Evolutionary conservation across 2,113 vertebrate genomes (phyloP).

Genomic region (Antechinus stuartii): DNA sequence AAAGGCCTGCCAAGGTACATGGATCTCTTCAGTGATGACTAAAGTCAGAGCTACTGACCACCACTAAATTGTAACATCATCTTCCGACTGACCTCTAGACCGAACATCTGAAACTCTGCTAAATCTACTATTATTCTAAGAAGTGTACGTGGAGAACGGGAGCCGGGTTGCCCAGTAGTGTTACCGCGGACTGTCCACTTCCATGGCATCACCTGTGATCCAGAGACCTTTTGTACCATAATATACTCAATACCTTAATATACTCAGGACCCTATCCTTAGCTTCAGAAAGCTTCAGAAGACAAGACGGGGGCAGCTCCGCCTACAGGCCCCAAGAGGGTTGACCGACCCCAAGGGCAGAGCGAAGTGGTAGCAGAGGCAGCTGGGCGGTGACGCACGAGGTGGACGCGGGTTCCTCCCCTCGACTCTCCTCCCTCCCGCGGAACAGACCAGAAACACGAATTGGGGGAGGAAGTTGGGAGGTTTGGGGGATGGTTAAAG

Average conservation of each 20-base stretch:
- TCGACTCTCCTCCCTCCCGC: neutral
- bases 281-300: neutral
- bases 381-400: conserved; percentile 54
- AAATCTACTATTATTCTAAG: neutral
- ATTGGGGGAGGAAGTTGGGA: neutral
- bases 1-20: neutral
- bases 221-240: neutral
- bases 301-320: neutral
- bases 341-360: neutral
- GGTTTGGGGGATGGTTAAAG: neutral
- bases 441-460: neutral
- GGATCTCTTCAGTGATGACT: neutral
- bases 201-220: neutral
- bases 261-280: neutral
- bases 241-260: neutral
- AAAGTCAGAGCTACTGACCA: neutral
- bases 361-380: neutral
- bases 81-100: neutral
- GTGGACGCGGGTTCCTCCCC: neutral
- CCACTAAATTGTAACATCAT: neutral
- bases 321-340: neutral
- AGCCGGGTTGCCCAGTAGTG: neutral
- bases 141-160: neutral
- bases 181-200: neutral
- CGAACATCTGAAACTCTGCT: neutral